A percentile compares a stretch with the other conserved stretches of the same genome.
Evolutionary conservation across 2,888 invertebrate genomes (phyloP).

Genomic region (Ectropis crepuscularia): DNA sequence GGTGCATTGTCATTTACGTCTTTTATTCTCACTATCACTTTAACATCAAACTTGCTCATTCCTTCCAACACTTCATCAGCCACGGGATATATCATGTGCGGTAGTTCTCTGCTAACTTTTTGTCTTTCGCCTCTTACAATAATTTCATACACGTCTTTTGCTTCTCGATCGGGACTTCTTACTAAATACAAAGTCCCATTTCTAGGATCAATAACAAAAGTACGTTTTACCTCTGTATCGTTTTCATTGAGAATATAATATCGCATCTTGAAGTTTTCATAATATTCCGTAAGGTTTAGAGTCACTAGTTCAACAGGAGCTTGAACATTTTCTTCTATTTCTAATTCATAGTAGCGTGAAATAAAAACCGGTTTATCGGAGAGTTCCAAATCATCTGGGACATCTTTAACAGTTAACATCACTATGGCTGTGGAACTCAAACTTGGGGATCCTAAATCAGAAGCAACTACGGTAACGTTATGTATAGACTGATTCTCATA

Average conservation of each 20-base stretch:
- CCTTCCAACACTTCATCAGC: slow-evolving; percentile 89
- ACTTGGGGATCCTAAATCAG: slow-evolving; percentile 93
- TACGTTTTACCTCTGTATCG: slow-evolving; percentile 83
- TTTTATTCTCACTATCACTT: slow-evolving; percentile 90
- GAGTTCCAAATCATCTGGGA: slow-evolving; percentile 84
- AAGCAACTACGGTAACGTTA: slow-evolving; percentile 92
- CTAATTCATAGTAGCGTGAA: slow-evolving; percentile 91
- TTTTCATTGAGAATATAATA: slow-evolving; percentile 87
- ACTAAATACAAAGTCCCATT: slow-evolving; percentile 91
- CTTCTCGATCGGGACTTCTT: slow-evolving; percentile 90
- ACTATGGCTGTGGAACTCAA: slow-evolving; percentile 91
- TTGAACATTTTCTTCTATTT: slow-evolving; percentile 92
- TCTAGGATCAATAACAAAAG: slow-evolving; percentile 90
- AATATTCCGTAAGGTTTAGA: slow-evolving; percentile 89
- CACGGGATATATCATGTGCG: slow-evolving; percentile 91
- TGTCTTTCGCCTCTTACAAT: slow-evolving; percentile 80
- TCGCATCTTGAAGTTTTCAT: slow-evolving; percentile 86
- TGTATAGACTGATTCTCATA: slow-evolving; percentile 88
- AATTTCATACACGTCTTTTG: slow-evolving; percentile 86
- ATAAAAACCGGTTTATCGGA: slow-evolving; percentile 84
- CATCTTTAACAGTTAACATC: slow-evolving; percentile 87
- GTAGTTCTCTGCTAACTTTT: slow-evolving; percentile 87
- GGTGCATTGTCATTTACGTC: slow-evolving; percentile 95
- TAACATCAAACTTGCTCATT: slow-evolving; percentile 90
- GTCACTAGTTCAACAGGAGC: slow-evolving; percentile 90